phyloP scores from a whole-genome alignment of 2,888 invertebrate genomes.

The Apodemia duryi region DNA sequence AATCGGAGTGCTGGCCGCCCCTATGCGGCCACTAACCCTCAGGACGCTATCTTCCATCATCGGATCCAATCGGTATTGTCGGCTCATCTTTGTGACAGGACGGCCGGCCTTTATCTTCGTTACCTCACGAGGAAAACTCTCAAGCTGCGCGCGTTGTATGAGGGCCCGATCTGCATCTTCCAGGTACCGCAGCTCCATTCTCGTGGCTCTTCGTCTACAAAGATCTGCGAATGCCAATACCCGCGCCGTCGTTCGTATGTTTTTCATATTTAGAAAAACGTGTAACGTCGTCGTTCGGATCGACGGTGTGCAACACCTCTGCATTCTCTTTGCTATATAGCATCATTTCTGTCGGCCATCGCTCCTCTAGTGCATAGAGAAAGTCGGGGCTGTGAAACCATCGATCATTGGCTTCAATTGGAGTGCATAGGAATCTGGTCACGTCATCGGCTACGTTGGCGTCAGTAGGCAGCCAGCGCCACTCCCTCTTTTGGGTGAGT shows the following conservation, averaged over 20 bases:
- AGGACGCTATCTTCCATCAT: slow-evolving; percentile 22
- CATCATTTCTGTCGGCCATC: slow-evolving; percentile 10
- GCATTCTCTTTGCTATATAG: neutral
- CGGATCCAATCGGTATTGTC: slow-evolving; percentile 19
- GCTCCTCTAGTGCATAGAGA: neutral
- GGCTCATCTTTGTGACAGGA: slow-evolving; percentile 4
- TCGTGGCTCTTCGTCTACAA: neutral
- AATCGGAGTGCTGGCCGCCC: neutral
- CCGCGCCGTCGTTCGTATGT: slow-evolving; percentile 10
- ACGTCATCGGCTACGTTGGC: slow-evolving; percentile 20
- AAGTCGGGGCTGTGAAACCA: slow-evolving; percentile 20
- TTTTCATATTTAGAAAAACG: slow-evolving; percentile 17
- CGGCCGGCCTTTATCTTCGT: slow-evolving; percentile 17
- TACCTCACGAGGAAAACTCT: slow-evolving; percentile 20
- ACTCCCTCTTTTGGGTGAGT: neutral
- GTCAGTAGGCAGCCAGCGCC: neutral
- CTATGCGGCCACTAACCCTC: slow-evolving; percentile 13
- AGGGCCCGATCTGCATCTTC: slow-evolving; percentile 16
- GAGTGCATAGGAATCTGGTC: neutral
- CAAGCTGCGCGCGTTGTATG: slow-evolving; percentile 8
- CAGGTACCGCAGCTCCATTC: slow-evolving; percentile 1
- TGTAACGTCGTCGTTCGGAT: neutral
- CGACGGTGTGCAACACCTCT: neutral
- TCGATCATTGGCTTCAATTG: neutral
- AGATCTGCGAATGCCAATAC: slow-evolving; percentile 14